Conservation (phyloP, 2,797 vertebrate species). For the Danionella dracula region DNA sequence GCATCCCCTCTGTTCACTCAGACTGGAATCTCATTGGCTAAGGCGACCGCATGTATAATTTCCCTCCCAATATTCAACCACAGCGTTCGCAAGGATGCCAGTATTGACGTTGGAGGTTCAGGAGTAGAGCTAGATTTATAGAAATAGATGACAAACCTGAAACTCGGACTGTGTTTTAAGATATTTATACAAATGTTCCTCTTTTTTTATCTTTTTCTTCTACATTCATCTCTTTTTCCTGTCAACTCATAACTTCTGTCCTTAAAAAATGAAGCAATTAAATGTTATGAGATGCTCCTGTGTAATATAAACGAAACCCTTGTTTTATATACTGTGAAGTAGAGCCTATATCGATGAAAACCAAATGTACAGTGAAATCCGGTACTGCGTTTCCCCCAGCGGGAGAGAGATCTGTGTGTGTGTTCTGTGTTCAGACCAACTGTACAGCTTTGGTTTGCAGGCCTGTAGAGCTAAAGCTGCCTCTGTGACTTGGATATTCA, state of each 20-base stretch:
- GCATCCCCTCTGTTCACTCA: slow-evolving; percentile 43
- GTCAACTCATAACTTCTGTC: slow-evolving; percentile 54
- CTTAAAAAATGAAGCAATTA: slow-evolving; percentile 59
- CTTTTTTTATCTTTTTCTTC: slow-evolving; percentile 64
- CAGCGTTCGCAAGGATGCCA: slow-evolving; percentile 33
- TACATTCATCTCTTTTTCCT: slow-evolving; percentile 52
- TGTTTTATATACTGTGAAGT: slow-evolving; percentile 69
- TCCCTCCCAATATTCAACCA: slow-evolving; percentile 3
- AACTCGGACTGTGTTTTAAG: slow-evolving; percentile 65
- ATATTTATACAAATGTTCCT: slow-evolving; percentile 70
- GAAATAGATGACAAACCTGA: too few relatives aligned
- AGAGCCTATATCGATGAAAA: slow-evolving; percentile 58
- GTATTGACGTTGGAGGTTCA: slow-evolving; percentile 52
- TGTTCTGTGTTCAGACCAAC: slow-evolving; percentile 24
- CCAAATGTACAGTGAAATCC: slow-evolving; percentile 57
- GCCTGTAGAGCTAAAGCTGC: slow-evolving; percentile 21
- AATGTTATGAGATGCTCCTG: slow-evolving; percentile 55
- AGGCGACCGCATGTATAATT: slow-evolving; percentile 27
- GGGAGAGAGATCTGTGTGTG: too few relatives aligned
- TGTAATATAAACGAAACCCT: slow-evolving; percentile 53
- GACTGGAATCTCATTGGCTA: slow-evolving; percentile 58
- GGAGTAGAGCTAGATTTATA: too few relatives aligned
- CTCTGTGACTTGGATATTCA: slow-evolving; percentile 34
- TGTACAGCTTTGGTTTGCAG: slow-evolving; percentile 22
- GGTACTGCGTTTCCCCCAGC: slow-evolving; percentile 51